Base-by-base conservation (phyloP, 2,888 invertebrate species). In the Myopa tessellatipennis region DNA sequence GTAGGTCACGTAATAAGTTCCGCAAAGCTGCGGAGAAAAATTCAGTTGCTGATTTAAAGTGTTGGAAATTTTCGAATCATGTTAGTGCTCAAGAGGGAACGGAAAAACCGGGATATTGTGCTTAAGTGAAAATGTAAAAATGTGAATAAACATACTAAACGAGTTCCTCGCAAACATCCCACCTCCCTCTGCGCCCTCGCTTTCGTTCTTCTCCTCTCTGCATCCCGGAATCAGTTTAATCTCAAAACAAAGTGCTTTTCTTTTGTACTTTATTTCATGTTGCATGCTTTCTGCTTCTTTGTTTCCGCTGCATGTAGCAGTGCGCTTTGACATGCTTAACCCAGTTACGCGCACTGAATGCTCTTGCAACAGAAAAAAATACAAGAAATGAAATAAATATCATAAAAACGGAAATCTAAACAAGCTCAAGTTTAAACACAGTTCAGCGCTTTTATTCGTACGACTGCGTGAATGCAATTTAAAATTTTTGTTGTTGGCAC, bases 221-320 rank as follows among this genome's bases (percentile, higher is more conserved):
- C 2, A 2, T 26, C 26, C 26, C 26, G 26, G 26, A 26, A 26
- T 26, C 26, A 1, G 26, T 26, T 26, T 26, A 26, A 26, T 26
- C 26, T 26, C 26, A 26, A 26, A 26, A 26, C 26, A 26, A 26
- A 26, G 26, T 26, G 26, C 26, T 26, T 1, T 26, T 26, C 26
- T 26, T 26, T 26, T 26, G 26, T 26, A 26, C 26, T 26, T 74
- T 61, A 45, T 63, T 55, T 55, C 16, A 55, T 10, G 76, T 76
- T 40, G 50, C 76, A 70, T 76, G 61, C 61, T 70, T 76, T 76
- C 45, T 45, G 69, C 58, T 76, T 67, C 38, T 72, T 72, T 40
- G n/a, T 58, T 72, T 36, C 18, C 38, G 38, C 18, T 16, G 60
- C 69, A 76, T 38, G 60, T 38, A 26, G 26, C 26, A 26, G 26